Conservation (phyloP, 2,113 vertebrate genomes). For the Larimichthys crocea region DNA sequence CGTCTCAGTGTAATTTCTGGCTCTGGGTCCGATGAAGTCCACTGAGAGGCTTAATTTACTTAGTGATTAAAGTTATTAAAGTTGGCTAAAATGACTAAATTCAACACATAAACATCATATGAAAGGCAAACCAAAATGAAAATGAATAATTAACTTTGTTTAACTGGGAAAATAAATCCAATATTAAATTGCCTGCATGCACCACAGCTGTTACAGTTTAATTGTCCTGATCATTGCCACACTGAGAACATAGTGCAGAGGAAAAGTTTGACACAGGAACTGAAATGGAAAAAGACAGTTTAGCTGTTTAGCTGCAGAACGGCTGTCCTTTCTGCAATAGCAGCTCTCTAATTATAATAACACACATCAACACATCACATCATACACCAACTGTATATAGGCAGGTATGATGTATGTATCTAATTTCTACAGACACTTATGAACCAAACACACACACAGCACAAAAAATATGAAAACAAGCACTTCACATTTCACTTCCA, state of each 20-base stretch:
- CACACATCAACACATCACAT: too few relatives aligned
- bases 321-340: too few relatives aligned
- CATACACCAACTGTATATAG: too few relatives aligned
- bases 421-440: not conserved
- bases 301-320: too few relatives aligned
- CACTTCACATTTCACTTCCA: not conserved
- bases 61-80: not conserved
- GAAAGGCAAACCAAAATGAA: not conserved
- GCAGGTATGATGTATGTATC: too few relatives aligned
- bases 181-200: not conserved
- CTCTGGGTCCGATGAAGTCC: conserved; percentile 11
- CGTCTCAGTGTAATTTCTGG: conserved; percentile 8
- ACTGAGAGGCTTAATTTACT: not conserved
- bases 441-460: not conserved
- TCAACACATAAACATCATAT: not conserved
- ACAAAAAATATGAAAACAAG: not conserved
- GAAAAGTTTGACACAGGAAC: too few relatives aligned
- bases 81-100: conserved; percentile 14
- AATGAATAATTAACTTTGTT: not conserved
- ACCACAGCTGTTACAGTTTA: not conserved
- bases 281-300: too few relatives aligned
- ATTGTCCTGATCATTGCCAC: not conserved
- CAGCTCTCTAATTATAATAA: too few relatives aligned
- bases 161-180: not conserved
- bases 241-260: not conserved